Evolutionary conservation across 2,888 invertebrate species (phyloP).

Genomic region (Tanaodytes sp.): DNA sequence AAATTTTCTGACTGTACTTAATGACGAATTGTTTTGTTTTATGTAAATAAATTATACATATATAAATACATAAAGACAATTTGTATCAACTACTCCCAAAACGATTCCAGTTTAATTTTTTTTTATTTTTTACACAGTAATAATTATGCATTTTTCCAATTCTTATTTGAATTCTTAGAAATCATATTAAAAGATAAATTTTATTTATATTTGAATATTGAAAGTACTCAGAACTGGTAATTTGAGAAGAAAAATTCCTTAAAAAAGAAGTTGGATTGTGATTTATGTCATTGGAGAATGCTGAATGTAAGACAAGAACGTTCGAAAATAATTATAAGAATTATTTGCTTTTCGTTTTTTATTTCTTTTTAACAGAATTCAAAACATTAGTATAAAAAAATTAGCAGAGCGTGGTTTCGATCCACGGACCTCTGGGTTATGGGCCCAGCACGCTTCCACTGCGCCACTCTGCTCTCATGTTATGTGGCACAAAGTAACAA

Average conservation of each 20-base stretch:
- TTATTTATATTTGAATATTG: neutral
- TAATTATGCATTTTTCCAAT: neutral
- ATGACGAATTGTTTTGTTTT: conserved; percentile 1
- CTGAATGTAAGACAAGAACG: neutral
- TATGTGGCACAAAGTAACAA: neutral
- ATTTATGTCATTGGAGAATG: neutral
- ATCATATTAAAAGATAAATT: neutral
- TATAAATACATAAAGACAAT: too few species aligned
- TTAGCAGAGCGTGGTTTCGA: conserved; percentile 64
- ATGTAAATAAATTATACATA: conserved; percentile 18
- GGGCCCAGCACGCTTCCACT: conserved; percentile 71
- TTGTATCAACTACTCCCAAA: too few species aligned
- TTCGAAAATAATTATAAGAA: neutral
- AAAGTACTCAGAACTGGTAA: too few species aligned
- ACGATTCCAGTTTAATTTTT: neutral
- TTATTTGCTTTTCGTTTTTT: too few species aligned
- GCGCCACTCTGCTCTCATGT: conserved; percentile 66
- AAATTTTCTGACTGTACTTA: conserved; percentile 9
- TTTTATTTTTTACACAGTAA: neutral
- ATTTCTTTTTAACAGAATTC: too few species aligned
- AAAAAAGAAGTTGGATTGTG: neutral
- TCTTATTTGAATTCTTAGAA: neutral
- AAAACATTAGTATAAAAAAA: conserved; percentile 16
- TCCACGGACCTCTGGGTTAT: conserved; percentile 66
- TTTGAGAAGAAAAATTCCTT: too few species aligned